Base-by-base conservation (phyloP, 2,888 invertebrate species). In the Neoitamus cyanurus region DNA sequence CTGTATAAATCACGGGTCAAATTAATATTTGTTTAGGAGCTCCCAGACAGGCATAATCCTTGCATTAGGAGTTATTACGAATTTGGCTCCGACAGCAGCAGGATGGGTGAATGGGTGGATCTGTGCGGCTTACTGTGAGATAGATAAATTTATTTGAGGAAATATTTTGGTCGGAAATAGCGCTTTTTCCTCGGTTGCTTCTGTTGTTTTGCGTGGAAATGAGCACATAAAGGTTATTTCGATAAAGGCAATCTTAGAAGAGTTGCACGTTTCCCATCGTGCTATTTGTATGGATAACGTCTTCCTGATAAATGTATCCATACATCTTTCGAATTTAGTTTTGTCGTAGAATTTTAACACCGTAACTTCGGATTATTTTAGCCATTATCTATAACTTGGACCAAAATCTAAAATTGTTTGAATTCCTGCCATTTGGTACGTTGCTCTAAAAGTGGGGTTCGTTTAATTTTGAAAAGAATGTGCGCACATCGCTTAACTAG, bases 11-110 rank as follows among this genome's bases (percentile, higher is more conserved):
- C 77, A 77, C 42, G 46, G 37, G 25, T 28, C 37, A 42, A 77
- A 77, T 77, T 77, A 77, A 77, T 77, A 77, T 46, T 77, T 46
- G 37, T 30, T 77, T 20, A 77, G 25, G 20, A 77, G 31, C 42
- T 77, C 9, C 20, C 20, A 42, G 20, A 36, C 37, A 77, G 30
- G 25, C 30, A 4, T 42, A 46, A 42, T 77, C 77, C 77, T n/a
- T 42, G 77, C 37, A 77, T 77, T 77, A 42, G 77, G 42, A 37
- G 28, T 42, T 42, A 77, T 42, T 77, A 30, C 36, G 77, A 46
- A 77, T 77, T 77, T 77, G 20, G 42, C 25, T 77, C 58, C 58
- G 58, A 58, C 58, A 58, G 58, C 58, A 58, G 58, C 58, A 58
- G 58, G 58, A 58, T 20, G 58, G 58, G 58, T 58, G 58, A 58